Percentiles rank a stretch among this genome's conserved stretches.
Evolutionary conservation across 30 jellyfish, hydroid and myxozoan species (phyloP).

Genomic region (Aurelia coerulea): DNA sequence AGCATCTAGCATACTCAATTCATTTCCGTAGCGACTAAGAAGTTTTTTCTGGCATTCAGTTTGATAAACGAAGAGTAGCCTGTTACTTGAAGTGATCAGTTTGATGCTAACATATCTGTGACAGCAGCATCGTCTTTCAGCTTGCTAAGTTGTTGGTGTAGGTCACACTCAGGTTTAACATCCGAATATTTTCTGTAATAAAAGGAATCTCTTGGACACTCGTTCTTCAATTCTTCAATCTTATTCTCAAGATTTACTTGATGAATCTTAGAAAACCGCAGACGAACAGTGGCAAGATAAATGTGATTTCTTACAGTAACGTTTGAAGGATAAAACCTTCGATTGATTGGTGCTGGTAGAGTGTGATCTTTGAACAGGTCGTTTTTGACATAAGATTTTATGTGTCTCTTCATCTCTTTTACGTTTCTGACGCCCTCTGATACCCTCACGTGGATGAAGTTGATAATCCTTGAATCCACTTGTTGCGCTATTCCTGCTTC

Average conservation of each 20-base stretch:
- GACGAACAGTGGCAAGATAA: conserved; percentile 15
- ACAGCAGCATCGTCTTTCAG: conserved; percentile 49
- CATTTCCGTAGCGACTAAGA: conserved; percentile 67
- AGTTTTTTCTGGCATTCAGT: conserved; percentile 67
- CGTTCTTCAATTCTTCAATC: conserved; percentile 40
- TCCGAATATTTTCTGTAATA: conserved; percentile 32
- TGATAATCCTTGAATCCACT: conserved; percentile 9
- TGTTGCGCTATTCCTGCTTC: conserved; percentile 20
- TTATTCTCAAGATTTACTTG: conserved; percentile 24
- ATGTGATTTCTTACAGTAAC: conserved; percentile 19
- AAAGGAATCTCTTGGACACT: conserved; percentile 26
- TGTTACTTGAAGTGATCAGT: conserved; percentile 24
- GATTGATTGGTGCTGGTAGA: conserved; percentile 3
- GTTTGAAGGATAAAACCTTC: background rate
- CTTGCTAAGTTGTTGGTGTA: conserved; percentile 7
- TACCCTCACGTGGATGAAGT: background rate
- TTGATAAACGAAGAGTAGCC: conserved; percentile 75
- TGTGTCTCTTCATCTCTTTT: conserved; percentile 8
- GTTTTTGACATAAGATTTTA: background rate
- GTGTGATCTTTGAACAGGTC: background rate
- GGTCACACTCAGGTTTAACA: conserved; percentile 29
- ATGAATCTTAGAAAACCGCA: conserved; percentile 46
- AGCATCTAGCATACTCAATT: conserved; percentile 57
- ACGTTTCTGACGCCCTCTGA: conserved; percentile 4
- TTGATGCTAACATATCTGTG: conserved; percentile 33